These are phyloP conservation scores for Eospalax fontanierii DNA, from an alignment of 2,797 vertebrate species.

Conservation along the genomic window DNA sequence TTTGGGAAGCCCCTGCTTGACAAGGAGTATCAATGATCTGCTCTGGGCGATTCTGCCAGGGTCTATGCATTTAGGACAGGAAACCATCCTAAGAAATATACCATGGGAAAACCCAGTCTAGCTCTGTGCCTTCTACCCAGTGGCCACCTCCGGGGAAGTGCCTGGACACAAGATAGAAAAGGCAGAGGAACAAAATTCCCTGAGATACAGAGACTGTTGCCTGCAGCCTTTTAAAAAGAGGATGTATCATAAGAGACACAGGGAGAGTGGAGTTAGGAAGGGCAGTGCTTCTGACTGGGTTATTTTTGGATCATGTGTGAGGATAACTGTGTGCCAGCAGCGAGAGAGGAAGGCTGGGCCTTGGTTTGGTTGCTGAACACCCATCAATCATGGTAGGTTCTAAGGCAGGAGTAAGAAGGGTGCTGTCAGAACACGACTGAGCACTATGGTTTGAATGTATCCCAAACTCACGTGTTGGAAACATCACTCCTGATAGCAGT, in stretches of 20 bases:
- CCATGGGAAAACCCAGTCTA: not conserved
- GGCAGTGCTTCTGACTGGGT: not conserved
- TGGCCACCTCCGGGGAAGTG: too few species aligned
- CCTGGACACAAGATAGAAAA: not conserved
- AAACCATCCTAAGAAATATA: not conserved
- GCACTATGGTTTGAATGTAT: not conserved
- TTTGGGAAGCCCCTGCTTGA: not conserved
- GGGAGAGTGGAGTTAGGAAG: not conserved
- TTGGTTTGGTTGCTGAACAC: too few species aligned
- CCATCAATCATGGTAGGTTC: accelerated
- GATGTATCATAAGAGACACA: accelerated
- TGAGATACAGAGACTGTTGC: not conserved
- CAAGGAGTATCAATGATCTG: not conserved
- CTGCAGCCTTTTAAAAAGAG: not conserved
- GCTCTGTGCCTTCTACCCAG: not conserved
- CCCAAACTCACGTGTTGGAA: not conserved
- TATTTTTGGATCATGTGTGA: not conserved
- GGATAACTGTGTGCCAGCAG: not conserved
- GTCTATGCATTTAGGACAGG: not conserved
- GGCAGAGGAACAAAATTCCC: not conserved
- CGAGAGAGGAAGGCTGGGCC: too few species aligned
- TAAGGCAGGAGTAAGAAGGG: not conserved
- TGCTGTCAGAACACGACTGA: not conserved
- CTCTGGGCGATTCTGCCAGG: not conserved
- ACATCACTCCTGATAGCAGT: not conserved